phyloP scores from a whole-genome alignment of 2,888 invertebrate genomes.

The Neoaliturus tenellus region DNA sequence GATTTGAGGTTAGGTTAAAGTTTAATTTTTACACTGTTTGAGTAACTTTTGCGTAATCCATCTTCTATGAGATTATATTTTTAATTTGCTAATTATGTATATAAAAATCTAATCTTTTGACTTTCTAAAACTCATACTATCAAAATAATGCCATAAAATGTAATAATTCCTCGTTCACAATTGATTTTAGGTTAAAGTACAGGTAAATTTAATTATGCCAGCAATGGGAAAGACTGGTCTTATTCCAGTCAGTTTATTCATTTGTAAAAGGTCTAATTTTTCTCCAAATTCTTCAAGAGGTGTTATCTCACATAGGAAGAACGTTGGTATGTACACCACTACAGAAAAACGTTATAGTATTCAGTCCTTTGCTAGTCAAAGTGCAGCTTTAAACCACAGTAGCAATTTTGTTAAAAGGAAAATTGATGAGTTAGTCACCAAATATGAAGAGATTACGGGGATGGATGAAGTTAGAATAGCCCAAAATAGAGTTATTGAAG shows the following conservation, averaged over 20 bases:
- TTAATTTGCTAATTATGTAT: too few relatives aligned
- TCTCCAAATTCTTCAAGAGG: background rate
- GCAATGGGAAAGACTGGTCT: background rate
- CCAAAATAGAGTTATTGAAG: constrained; percentile 83
- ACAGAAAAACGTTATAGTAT: background rate
- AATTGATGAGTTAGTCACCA: constrained; percentile 75
- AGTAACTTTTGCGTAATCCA: too few relatives aligned
- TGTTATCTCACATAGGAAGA: background rate
- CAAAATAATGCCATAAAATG: too few relatives aligned
- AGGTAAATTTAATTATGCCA: too few relatives aligned
- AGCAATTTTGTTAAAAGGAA: constrained; percentile 70
- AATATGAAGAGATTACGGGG: constrained; percentile 86
- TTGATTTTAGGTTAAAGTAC: too few relatives aligned
- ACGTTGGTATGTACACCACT: background rate
- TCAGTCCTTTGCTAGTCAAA: background rate
- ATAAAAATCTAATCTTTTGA: too few relatives aligned
- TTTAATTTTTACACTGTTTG: too few relatives aligned
- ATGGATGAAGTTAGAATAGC: constrained; percentile 85
- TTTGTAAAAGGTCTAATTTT: background rate
- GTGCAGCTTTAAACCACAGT: background rate
- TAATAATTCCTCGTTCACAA: too few relatives aligned
- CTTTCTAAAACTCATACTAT: too few relatives aligned
- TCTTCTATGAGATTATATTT: too few relatives aligned
- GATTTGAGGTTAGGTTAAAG: too few relatives aligned
- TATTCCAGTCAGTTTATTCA: background rate